These are phyloP conservation scores for Diuraphis noxia DNA, from an alignment of 1,140 invertebrate species.

Conservation along the genomic window DNA sequence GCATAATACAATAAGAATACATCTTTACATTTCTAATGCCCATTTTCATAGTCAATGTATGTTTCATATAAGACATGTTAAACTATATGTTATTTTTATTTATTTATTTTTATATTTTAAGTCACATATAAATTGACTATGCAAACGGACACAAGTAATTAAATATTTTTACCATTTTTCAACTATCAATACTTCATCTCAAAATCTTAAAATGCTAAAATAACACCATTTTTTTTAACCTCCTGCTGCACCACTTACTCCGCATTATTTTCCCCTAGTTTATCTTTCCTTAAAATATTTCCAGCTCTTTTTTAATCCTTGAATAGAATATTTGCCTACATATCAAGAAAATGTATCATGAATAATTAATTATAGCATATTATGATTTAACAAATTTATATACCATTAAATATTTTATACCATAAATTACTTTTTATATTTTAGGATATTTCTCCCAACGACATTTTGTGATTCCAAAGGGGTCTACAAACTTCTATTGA, in stretches of 20 bases:
- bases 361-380: conserved; percentile 4
- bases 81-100: no score
- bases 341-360: neutral
- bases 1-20: neutral
- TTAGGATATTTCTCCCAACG: neutral
- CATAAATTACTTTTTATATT: conserved; percentile 7
- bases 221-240: conserved; percentile 10
- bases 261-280: neutral
- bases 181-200: neutral
- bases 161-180: conserved; percentile 18
- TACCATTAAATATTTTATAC: conserved; percentile 10
- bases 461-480: conserved; percentile 1
- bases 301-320: conserved; percentile 11
- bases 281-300: conserved; percentile 18
- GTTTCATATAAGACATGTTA: no score
- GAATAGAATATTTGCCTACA: conserved; percentile 26
- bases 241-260: neutral
- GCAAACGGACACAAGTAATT: neutral
- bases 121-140: no score
- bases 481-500: neutral
- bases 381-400: conserved; percentile 22
- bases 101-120: no score
- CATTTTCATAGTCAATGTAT: no score
- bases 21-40: conserved; percentile 8
- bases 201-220: neutral